These are phyloP conservation scores for Halocaridina rubra DNA, from an alignment of 2,888 invertebrate genomes.

Conservation along the genomic window DNA sequence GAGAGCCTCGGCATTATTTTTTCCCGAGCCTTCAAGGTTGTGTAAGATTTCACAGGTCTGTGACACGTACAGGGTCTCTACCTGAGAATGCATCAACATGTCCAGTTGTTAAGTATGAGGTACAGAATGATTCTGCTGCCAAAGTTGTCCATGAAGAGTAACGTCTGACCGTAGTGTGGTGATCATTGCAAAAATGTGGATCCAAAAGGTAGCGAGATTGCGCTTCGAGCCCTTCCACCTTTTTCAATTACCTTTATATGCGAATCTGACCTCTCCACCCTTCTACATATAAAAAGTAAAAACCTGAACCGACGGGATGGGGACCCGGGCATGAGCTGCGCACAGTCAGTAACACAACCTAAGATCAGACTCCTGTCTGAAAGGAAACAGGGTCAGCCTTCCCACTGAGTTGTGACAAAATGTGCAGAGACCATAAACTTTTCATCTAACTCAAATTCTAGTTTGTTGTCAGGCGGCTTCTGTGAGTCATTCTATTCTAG, in stretches of 20 bases:
- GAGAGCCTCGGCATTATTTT: too few relatives aligned
- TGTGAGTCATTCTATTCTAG: too few relatives aligned
- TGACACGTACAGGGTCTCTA: too few relatives aligned
- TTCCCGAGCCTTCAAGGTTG: neutral
- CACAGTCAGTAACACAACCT: slow-evolving; percentile 1
- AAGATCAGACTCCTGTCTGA: neutral
- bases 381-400: neutral
- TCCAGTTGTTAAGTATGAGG: too few relatives aligned
- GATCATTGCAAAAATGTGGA: too few relatives aligned
- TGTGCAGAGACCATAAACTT: too few relatives aligned
- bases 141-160: slow-evolving; percentile 12
- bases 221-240: neutral
- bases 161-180: too few relatives aligned
- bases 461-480: neutral
- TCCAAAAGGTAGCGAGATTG: too few relatives aligned
- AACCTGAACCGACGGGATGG: neutral
- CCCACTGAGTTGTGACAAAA: neutral
- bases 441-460: neutral
- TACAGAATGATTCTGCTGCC: neutral
- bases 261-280: slow-evolving; percentile 5
- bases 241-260: neutral
- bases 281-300: slow-evolving; percentile 17
- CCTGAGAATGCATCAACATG: too few relatives aligned
- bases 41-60: neutral
- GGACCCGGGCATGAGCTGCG: slow-evolving; percentile 1